Conservation (phyloP, 2,113 vertebrate species). For the Nesogale talazaci region DNA sequence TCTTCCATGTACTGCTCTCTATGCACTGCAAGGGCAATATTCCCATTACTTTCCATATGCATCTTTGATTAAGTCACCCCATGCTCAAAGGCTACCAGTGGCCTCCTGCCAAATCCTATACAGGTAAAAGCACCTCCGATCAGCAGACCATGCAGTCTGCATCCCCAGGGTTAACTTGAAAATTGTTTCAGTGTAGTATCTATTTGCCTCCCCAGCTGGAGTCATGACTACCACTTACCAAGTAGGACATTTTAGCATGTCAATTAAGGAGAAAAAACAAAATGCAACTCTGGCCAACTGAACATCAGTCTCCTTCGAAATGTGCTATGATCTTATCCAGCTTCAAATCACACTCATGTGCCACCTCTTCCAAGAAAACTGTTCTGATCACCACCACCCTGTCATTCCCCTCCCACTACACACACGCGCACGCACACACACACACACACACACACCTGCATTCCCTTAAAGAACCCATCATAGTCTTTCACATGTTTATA, state of each 20-base stretch:
- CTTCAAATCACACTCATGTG: not conserved
- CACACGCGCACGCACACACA: not conserved
- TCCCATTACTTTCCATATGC: too few relatives aligned
- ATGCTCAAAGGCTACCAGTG: not conserved
- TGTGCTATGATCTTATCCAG: not conserved
- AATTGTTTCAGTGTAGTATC: not conserved
- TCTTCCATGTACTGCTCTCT: not conserved
- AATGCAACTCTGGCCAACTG: not conserved
- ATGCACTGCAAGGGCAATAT: too few relatives aligned
- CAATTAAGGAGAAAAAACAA: conserved; percentile 12
- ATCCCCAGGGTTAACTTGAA: not conserved
- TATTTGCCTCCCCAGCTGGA: not conserved
- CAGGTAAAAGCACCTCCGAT: not conserved
- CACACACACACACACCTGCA: not conserved
- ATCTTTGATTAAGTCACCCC: not conserved
- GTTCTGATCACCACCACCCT: not conserved
- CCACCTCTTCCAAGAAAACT: not conserved
- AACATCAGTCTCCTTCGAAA: conserved; percentile 11
- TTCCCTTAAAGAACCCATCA: not conserved
- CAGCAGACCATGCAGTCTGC: not conserved
- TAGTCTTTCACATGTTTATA: not conserved
- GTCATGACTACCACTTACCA: not conserved
- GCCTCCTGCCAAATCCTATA: not conserved
- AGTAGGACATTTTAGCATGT: not conserved
- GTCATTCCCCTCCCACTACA: too few relatives aligned